These are phyloP conservation scores for Brachyptera putata DNA, from an alignment of 2,888 invertebrate genomes.

Conservation along the genomic window DNA sequence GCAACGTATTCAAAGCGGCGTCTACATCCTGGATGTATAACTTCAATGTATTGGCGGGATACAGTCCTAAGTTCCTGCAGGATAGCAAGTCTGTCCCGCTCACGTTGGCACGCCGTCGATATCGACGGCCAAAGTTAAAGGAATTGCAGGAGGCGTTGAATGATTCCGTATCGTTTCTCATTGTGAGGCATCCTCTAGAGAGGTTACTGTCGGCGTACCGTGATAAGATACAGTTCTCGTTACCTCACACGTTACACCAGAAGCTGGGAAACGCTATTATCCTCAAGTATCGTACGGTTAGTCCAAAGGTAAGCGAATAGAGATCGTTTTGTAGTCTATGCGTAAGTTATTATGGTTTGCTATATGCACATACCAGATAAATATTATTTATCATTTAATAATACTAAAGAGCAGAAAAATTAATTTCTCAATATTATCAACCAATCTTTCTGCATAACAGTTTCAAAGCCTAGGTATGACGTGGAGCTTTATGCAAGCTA, in stretches of 20 bases:
- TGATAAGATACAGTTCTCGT: constrained; percentile 77
- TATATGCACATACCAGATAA: too few species aligned
- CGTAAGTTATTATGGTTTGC: too few species aligned
- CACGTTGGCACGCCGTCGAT: constrained; percentile 71
- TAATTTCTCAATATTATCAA: too few species aligned
- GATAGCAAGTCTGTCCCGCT: constrained; percentile 74
- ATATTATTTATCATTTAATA: too few species aligned
- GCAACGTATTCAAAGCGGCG: constrained; percentile 54
- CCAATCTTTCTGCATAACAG: too few species aligned
- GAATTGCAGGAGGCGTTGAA: constrained; percentile 63
- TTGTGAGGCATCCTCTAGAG: constrained; percentile 78
- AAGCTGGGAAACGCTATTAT: constrained; percentile 75
- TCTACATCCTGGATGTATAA: constrained; percentile 93
- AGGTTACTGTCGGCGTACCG: constrained; percentile 75
- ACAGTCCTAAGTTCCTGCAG: constrained; percentile 69
- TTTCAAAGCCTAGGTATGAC: too few species aligned
- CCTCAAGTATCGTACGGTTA: constrained; percentile 54
- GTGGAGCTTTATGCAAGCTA: too few species aligned
- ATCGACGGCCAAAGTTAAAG: constrained; percentile 68
- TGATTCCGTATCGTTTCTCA: constrained; percentile 74
- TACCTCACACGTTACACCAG: constrained; percentile 77
- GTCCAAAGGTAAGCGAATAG: constrained; percentile 12
- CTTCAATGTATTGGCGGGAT: constrained; percentile 81
- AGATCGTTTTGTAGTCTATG: too few species aligned
- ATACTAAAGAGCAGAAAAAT: too few species aligned